phyloP scores from a whole-genome alignment of 2,888 invertebrate genomes.

The Trissolcus japonicus region DNA sequence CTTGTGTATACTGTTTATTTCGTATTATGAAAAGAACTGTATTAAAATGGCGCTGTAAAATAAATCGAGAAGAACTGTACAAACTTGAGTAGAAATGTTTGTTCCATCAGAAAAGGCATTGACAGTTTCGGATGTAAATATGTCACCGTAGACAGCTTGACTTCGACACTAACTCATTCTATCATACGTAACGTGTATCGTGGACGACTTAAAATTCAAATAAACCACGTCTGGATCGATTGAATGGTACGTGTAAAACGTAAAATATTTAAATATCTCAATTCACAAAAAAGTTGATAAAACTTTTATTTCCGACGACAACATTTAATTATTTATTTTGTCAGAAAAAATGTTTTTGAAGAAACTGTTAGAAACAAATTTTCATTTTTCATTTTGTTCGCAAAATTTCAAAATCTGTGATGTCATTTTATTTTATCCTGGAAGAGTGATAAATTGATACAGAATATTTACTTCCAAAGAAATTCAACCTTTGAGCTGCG shows the following conservation, averaged over 20 bases:
- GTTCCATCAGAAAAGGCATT: constrained; percentile 12
- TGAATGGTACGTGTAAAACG: constrained; percentile 11
- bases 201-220: constrained; percentile 8
- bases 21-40: no score
- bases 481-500: no score
- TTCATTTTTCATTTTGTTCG: no score
- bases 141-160: constrained; percentile 22
- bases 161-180: constrained; percentile 21
- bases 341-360: no score
- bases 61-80: not conserved
- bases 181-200: constrained; percentile 29
- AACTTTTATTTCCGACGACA: no score
- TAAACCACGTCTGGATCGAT: constrained; percentile 25
- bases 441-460: no score
- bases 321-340: no score
- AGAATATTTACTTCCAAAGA: no score
- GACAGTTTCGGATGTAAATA: constrained; percentile 29
- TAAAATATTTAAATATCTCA: constrained; percentile 22
- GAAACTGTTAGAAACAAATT: no score
- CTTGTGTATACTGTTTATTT: no score
- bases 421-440: constrained; percentile 5
- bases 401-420: not conserved
- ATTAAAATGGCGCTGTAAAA: not conserved
- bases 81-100: constrained; percentile 10
- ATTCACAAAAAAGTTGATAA: not conserved